phyloP scores from a whole-genome alignment of 2,888 invertebrate species.

The Trichogramma dendrolimi region DNA sequence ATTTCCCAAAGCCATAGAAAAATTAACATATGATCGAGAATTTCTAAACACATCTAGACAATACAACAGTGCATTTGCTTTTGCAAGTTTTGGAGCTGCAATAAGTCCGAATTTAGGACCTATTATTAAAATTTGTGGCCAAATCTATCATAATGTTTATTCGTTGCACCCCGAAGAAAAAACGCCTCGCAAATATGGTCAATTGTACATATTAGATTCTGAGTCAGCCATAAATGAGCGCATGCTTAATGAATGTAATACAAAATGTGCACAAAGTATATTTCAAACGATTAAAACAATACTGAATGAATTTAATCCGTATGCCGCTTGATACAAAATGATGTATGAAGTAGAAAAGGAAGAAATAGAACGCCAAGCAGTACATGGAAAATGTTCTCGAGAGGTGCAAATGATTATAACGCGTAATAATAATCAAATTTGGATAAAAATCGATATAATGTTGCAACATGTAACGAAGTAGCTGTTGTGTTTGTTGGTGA shows the following conservation, averaged over 20 bases:
- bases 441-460: slow-evolving; percentile 22
- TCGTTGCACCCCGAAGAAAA: slow-evolving; percentile 14
- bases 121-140: slow-evolving; percentile 11
- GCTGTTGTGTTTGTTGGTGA: slow-evolving; percentile 20
- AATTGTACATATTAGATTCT: slow-evolving; percentile 8
- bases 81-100: slow-evolving; percentile 9
- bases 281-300: background rate
- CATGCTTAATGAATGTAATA: slow-evolving; percentile 2
- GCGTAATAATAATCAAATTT: slow-evolving; percentile 14
- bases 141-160: slow-evolving; percentile 12
- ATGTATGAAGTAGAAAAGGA: slow-evolving; percentile 15
- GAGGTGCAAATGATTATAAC: slow-evolving; percentile 13
- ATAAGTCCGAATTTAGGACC: background rate
- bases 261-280: background rate
- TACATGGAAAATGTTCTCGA: too few relatives aligned
- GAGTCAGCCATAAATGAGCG: background rate
- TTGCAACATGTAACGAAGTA: slow-evolving; percentile 24
- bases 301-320: slow-evolving; percentile 3
- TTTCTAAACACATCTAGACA: too few relatives aligned
- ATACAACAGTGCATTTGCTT: slow-evolving; percentile 6
- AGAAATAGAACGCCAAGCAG: background rate
- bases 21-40: slow-evolving; percentile 6
- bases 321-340: slow-evolving; percentile 13
- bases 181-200: background rate
- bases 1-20: too few relatives aligned